A percentile compares a stretch with the other conserved stretches of the same genome.
These are phyloP conservation scores for Vollenhovia emeryi DNA, from an alignment of 1,140 invertebrate genomes.

Conservation along the genomic window DNA sequence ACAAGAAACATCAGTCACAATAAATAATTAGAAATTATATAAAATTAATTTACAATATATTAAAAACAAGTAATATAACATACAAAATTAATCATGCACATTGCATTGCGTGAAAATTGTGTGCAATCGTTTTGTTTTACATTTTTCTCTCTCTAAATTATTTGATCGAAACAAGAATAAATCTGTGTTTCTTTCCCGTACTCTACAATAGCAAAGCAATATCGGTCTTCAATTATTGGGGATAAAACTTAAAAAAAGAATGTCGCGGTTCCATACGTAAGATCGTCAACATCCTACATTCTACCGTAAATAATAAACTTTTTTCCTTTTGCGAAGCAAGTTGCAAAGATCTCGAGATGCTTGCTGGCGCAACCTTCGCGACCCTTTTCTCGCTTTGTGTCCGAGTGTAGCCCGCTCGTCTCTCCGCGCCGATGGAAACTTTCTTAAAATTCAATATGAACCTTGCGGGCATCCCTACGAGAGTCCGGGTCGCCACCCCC, in stretches of 20 bases:
- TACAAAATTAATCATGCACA: not conserved
- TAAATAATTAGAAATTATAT: not conserved
- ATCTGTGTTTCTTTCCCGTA: not conserved
- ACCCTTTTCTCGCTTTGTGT: slow-evolving; percentile 30
- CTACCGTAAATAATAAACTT: not conserved
- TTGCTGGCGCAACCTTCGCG: not conserved
- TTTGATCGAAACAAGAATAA: not conserved
- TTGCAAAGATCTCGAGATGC: not conserved
- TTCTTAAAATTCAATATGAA: slow-evolving; percentile 82
- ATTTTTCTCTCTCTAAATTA: not conserved
- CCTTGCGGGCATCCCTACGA: slow-evolving; percentile 74
- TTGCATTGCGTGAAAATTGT: not conserved
- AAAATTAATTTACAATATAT: not conserved
- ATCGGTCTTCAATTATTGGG: not conserved
- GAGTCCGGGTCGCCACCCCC: slow-evolving; percentile 69
- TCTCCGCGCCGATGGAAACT: slow-evolving; percentile 72
- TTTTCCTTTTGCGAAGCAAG: not conserved
- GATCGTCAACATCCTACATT: not conserved
- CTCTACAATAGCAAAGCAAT: not conserved
- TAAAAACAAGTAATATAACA: not conserved
- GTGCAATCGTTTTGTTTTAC: not conserved
- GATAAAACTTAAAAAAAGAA: not conserved
- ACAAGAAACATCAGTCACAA: not conserved
- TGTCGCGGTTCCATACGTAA: not conserved
- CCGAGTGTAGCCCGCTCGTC: slow-evolving; percentile 33